Percentiles rank a stretch among this genome's conserved stretches.
Evolutionary conservation across 2,888 invertebrate genomes (phyloP).

Genomic region (Andrena minutula): DNA sequence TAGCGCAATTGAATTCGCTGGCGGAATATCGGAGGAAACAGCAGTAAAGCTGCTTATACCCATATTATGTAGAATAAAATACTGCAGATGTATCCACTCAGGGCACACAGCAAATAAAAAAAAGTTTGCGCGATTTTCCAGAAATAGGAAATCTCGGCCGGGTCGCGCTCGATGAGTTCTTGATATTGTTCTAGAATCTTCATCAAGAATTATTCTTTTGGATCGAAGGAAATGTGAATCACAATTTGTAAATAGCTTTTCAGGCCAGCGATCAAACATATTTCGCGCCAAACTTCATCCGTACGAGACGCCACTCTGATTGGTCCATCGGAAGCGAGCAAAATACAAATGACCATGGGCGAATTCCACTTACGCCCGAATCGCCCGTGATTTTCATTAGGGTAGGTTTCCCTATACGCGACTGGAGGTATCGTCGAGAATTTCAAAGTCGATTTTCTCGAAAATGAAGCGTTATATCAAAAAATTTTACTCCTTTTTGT

Average conservation of each 20-base stretch:
- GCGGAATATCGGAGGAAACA: background rate
- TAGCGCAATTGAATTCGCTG: background rate
- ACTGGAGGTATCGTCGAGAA: too few relatives aligned
- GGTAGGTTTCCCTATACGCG: too few relatives aligned
- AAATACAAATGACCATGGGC: constrained; percentile 39
- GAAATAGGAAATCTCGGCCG: constrained; percentile 67
- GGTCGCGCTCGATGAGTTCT: constrained; percentile 72
- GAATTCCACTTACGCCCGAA: too few relatives aligned
- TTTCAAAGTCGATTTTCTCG: too few relatives aligned
- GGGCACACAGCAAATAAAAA: constrained; percentile 65
- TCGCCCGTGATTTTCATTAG: too few relatives aligned
- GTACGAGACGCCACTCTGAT: constrained; percentile 37
- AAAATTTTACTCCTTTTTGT: too few relatives aligned
- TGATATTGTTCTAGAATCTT: constrained; percentile 68
- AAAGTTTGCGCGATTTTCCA: constrained; percentile 74
- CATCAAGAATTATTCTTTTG: constrained; percentile 8
- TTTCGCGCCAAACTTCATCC: constrained; percentile 57
- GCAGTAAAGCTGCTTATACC: constrained; percentile 66
- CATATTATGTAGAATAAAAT: constrained; percentile 75
- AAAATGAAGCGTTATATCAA: too few relatives aligned
- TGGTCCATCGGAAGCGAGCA: constrained; percentile 34
- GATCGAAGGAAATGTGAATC: background rate
- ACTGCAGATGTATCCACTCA: constrained; percentile 72
- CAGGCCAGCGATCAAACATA: constrained; percentile 22
- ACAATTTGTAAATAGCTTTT: background rate